These are phyloP conservation scores for Bryconaethiops microstoma DNA, from an alignment of 2,797 vertebrate species.

Conservation along the genomic window DNA sequence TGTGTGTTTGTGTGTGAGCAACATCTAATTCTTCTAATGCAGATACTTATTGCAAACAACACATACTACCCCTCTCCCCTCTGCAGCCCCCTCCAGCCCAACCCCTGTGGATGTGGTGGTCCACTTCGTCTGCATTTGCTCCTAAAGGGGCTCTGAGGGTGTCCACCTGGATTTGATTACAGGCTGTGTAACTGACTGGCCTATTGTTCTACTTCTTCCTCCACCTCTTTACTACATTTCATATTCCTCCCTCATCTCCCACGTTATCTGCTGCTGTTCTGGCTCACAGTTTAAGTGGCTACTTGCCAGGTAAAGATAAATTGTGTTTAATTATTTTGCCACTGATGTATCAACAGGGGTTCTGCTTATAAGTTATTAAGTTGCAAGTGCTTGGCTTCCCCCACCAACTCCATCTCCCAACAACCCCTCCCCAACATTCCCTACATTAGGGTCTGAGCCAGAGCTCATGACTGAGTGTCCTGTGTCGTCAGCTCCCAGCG, in stretches of 20 bases:
- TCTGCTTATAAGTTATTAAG: slow-evolving; percentile 67
- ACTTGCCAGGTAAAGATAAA: slow-evolving; percentile 65
- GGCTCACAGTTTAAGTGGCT: slow-evolving; percentile 61
- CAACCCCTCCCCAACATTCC: not conserved
- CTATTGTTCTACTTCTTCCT: slow-evolving; percentile 47
- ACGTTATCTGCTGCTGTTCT: slow-evolving; percentile 33
- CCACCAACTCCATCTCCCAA: not conserved
- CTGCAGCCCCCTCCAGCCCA: not conserved
- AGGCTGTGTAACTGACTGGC: slow-evolving; percentile 60
- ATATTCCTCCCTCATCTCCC: slow-evolving; percentile 36
- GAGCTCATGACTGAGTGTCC: slow-evolving; percentile 51
- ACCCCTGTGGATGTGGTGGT: slow-evolving; percentile 60
- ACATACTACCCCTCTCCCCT: not conserved
- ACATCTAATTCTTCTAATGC: not conserved
- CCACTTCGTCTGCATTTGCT: slow-evolving; percentile 66
- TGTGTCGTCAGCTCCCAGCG: slow-evolving; percentile 63
- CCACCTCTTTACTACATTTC: slow-evolving; percentile 16
- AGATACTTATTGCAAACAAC: not conserved
- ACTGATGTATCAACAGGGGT: slow-evolving; percentile 57
- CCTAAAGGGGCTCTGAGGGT: slow-evolving; percentile 52
- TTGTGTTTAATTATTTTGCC: slow-evolving; percentile 63
- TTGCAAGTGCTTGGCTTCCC: slow-evolving; percentile 57
- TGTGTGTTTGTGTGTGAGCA: not conserved
- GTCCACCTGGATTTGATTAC: slow-evolving; percentile 74
- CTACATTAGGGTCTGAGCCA: slow-evolving; percentile 56